A percentile compares a stretch with the other conserved stretches of the same genome.
These are phyloP conservation scores for Corella eumyota DNA, from an alignment of 23 tunicate species.

Conservation along the genomic window DNA sequence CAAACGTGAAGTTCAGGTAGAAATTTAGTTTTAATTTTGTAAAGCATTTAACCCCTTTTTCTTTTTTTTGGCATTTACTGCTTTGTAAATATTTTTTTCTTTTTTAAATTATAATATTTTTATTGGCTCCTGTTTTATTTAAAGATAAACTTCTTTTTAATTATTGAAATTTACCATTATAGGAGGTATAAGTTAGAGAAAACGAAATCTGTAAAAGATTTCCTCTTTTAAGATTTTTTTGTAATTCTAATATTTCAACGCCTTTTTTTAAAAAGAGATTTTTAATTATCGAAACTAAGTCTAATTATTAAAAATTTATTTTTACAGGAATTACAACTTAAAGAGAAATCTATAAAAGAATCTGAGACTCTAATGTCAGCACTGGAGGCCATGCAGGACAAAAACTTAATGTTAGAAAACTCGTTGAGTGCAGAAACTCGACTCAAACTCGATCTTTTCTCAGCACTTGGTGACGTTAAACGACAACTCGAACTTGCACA, in stretches of 20 bases:
- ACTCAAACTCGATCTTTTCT: constrained; percentile 70
- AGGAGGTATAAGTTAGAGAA: not conserved
- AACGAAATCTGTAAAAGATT: not conserved
- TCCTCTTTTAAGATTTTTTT: not conserved
- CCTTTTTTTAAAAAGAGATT: too few relatives aligned
- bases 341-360: constrained; percentile 49
- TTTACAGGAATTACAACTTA: constrained; percentile 26
- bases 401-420: constrained; percentile 65
- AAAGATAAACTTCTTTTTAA: too few relatives aligned
- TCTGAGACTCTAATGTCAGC: constrained; percentile 87
- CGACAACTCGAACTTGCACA: constrained; percentile 74
- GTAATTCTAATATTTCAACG: not conserved
- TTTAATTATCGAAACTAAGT: too few relatives aligned
- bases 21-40: not conserved
- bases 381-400: constrained; percentile 75
- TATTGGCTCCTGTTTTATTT: too few relatives aligned
- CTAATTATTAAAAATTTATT: too few relatives aligned
- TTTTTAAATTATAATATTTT: not conserved
- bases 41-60: not conserved
- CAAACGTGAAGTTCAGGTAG: constrained; percentile 27
- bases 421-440: constrained; percentile 86
- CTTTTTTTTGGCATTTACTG: not conserved
- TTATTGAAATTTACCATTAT: too few relatives aligned
- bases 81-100: not conserved
- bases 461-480: constrained; percentile 78